Conservation (phyloP, 2,113 vertebrate genomes). For the Myiagra hebetior region DNA sequence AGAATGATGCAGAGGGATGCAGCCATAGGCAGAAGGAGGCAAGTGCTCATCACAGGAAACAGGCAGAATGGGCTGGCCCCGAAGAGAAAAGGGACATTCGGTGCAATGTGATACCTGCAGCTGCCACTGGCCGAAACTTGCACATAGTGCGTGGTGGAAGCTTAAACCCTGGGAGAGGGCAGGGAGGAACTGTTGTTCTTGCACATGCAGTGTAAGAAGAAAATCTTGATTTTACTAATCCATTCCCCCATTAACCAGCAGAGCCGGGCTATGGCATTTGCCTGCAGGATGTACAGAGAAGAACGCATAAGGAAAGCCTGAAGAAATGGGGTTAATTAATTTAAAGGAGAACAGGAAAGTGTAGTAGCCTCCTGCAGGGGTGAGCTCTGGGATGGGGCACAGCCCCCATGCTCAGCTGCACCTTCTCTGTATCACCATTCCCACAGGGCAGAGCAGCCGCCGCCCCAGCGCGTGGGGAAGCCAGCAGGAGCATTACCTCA, state of each 20-base stretch:
- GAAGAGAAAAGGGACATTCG: not conserved
- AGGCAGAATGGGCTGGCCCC: not conserved
- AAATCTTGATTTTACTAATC: not conserved
- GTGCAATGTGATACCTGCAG: not conserved
- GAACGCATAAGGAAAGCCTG: not conserved
- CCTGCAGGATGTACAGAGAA: not conserved
- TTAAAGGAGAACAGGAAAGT: not conserved
- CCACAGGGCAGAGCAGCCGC: rapidly evolving
- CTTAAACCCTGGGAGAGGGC: not conserved
- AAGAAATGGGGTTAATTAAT: not conserved
- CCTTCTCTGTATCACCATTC: not conserved
- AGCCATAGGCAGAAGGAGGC: not conserved
- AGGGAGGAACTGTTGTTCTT: not conserved
- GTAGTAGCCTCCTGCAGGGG: not conserved
- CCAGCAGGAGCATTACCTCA: conserved; percentile 4
- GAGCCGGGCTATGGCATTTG: not conserved
- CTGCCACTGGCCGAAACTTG: not conserved
- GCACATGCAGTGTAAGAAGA: not conserved
- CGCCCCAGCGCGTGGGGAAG: not conserved
- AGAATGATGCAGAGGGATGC: not conserved
- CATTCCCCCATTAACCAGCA: not conserved
- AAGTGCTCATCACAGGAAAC: not conserved
- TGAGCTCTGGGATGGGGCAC: not conserved
- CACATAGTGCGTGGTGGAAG: rapidly evolving
- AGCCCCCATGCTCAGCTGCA: not conserved